These are phyloP conservation scores for Coptodon rendalli DNA, from an alignment of 2,113 vertebrate species.

Conservation along the genomic window DNA sequence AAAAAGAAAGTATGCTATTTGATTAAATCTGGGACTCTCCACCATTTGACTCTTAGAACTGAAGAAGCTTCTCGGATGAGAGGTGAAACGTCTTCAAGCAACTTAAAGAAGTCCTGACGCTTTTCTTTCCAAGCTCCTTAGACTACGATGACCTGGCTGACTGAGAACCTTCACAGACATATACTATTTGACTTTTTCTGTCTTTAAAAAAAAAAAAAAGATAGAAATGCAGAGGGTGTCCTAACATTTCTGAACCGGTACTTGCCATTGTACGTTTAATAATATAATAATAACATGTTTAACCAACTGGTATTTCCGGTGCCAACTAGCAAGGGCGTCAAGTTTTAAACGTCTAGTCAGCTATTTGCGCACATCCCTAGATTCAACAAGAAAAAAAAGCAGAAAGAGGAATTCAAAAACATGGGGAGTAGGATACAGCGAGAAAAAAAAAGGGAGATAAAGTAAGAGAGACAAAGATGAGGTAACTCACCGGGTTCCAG, in stretches of 20 bases:
- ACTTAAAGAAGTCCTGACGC: not conserved
- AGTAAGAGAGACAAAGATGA: not conserved
- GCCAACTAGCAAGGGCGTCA: not conserved
- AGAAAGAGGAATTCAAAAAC: not conserved
- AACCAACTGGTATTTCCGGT: not conserved
- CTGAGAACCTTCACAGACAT: not conserved
- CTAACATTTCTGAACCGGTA: not conserved
- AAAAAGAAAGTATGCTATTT: no score
- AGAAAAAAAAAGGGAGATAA: not conserved
- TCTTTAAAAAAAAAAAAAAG: not conserved
- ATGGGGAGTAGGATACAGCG: not conserved
- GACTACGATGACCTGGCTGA: not conserved
- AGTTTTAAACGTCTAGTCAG: not conserved
- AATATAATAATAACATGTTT: not conserved
- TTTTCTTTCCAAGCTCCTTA: not conserved
- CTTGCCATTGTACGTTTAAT: accelerated
- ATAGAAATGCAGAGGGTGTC: not conserved
- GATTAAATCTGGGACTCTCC: no score
- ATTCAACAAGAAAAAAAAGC: not conserved
- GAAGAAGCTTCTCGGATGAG: not conserved
- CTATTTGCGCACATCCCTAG: accelerated
- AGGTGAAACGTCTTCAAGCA: accelerated
- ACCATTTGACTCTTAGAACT: no score
- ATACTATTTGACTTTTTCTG: not conserved
- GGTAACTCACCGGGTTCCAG: conserved; percentile 89